Base-by-base conservation (phyloP, 53 echinoderm and acorn worm genomes). In the Paracentrotus lividus region DNA sequence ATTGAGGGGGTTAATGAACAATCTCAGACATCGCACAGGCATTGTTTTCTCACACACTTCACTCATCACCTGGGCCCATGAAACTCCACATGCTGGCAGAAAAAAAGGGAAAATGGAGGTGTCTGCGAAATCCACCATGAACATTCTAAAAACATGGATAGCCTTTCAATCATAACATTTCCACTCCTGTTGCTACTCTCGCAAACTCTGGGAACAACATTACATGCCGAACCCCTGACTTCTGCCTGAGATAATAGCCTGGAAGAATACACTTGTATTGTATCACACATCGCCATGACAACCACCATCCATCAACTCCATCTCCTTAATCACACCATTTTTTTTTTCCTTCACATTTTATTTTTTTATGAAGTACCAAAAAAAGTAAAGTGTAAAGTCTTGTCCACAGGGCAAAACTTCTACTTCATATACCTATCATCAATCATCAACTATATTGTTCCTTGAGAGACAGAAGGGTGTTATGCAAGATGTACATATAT, bases 161-260 rank as follows among this genome's bases (percentile, higher is more conserved):
- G 51, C 91, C 91, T 90, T 90, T 90, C 91, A 90, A 90, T 90
- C 91, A 90, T 90, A 90, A 90, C 75, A 90, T 90, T 90, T 69
- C 91, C 75, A 90, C 75, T 69, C 51, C 69, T 89, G 55, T 42
- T 53, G 47, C 75, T 72, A 49, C 75, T 45, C 33, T 47, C 36
- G 75, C 42, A 64, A n/a, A 38, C 42, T 64, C 49, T 68, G 49
- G 58, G 52, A 90, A 90, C 49, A 69, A 72, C 69, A 72, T 69
- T 49, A 72, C 75, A 49, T 34, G 75, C 34, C 29, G 40, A 72
- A 68, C 27, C 52, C 56, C 27, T 90, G 91, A 90, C 91, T 90
- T 90, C 58, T 49, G 27, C 52, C 67, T 68, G 40, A 49, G 69
- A 90, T 72, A 90, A 90, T 72, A 90, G 91, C 69, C 69, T 45